Base-by-base conservation (phyloP, 2,888 invertebrate species). In the Pasiphila rectangulata region DNA sequence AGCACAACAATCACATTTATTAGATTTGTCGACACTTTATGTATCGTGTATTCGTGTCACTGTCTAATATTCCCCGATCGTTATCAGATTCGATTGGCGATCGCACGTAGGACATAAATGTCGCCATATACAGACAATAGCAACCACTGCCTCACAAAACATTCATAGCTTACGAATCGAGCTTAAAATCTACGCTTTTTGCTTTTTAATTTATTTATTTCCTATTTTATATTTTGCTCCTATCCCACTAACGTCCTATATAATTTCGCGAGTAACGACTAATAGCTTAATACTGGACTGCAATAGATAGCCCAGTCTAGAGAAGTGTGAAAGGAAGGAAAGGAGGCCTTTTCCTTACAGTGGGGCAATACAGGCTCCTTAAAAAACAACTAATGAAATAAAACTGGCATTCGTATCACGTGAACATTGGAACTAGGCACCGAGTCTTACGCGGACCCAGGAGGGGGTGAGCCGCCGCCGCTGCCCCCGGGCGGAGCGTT, bases 101-200 rank as follows among this genome's bases (percentile, higher is more conserved):
- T 34, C 20, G 46, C 57, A 54, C 51, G 27, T 34, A 23, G 34
- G 27, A 21, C 30, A 45, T 46, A 17, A 46, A 46, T 9, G 37
- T 40, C 39, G 64, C 69, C 61, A 52, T 66, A n/a, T 68, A 79
- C 81, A 79, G 75, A 75, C 64, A 61, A 75, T 77, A 80, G 87
- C 85, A 84, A 83, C 87, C 87, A 88, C 86, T 88, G 88, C 87
- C 87, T 88, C 88, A 84, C 88, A 76, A 81, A 72, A 87, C 87
- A 88, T 87, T 87, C 88, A 84, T 87, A 83, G 88, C 87, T 87
- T 85, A 79, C 76, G 74, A 79, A 73, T 72, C 72, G 74, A 83
- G 83, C 84, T 83, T 82, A 38, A 67, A 75, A 79, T 82, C 78
- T 82, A 78, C 79, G 85, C 84, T 86, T 86, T 77, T 72, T 76